Percentiles rank a stretch among this genome's conserved stretches.
Conservation (phyloP, 2,888 invertebrate genomes). For the Timema cristinae region DNA sequence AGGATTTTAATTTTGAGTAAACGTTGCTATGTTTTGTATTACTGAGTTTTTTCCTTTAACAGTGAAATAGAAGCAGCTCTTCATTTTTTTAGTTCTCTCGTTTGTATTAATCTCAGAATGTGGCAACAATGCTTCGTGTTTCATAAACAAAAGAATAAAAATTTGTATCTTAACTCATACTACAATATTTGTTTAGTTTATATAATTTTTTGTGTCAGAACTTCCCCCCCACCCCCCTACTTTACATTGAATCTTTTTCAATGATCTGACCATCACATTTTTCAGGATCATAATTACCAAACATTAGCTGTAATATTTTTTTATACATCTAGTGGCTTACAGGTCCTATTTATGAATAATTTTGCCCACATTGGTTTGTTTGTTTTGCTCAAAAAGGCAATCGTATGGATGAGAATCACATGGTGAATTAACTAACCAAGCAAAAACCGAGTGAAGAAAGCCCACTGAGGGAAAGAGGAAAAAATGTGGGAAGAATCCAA, state of each 20-base stretch:
- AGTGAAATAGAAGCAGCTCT: constrained; percentile 20
- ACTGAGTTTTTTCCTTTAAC: constrained; percentile 19
- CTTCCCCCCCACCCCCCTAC: not conserved
- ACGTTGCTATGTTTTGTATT: constrained; percentile 23
- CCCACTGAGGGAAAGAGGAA: no score
- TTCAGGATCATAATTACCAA: constrained; percentile 1
- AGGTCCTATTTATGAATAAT: no score
- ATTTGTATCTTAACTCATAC: constrained; percentile 21
- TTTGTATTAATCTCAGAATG: constrained; percentile 25
- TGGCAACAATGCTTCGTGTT: constrained; percentile 20
- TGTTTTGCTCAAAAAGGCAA: no score
- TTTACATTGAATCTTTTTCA: constrained; percentile 1
- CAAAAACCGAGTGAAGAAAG: no score
- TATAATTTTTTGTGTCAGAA: not conserved
- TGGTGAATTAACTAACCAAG: no score
- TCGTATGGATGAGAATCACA: no score
- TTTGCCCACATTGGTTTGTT: no score
- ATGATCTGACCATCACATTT: not conserved
- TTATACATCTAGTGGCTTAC: not conserved
- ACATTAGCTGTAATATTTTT: not conserved
- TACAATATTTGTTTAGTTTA: not conserved
- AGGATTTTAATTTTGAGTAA: constrained; percentile 18
- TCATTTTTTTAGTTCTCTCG: not conserved
- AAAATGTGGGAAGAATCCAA: no score
- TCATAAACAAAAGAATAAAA: constrained; percentile 23